phyloP scores from a whole-genome alignment of 2,797 vertebrate genomes.

The Emys orbicularis region DNA sequence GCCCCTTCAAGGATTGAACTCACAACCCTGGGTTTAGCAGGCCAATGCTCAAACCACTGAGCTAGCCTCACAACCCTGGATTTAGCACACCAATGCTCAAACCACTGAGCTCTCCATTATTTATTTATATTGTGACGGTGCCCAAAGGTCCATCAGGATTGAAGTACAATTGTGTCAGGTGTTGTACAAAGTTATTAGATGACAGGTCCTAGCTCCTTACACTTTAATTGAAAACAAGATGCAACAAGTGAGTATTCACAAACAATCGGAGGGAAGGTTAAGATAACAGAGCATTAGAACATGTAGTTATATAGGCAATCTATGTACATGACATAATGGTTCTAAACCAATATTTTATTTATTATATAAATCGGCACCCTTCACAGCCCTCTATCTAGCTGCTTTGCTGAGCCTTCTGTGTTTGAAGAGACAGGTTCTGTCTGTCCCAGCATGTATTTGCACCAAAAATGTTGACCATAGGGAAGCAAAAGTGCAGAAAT shows the following conservation, averaged over 20 bases:
- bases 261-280: too few species aligned
- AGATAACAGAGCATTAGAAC: not conserved
- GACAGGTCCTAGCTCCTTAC: not conserved
- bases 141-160: rapidly evolving
- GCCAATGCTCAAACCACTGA: too few species aligned
- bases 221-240: not conserved
- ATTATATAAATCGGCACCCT: not conserved
- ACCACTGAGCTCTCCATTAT: not conserved
- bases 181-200: not conserved
- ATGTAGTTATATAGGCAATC: too few species aligned
- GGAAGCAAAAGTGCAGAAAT: not conserved
- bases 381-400: too few species aligned
- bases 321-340: not conserved
- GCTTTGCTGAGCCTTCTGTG: not conserved
- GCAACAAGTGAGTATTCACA: too few species aligned
- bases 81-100: too few species aligned
- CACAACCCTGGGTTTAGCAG: too few species aligned
- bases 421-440: not conserved
- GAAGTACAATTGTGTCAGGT: rapidly evolving
- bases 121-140: rapidly evolving
- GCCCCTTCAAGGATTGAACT: too few species aligned
- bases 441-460: not conserved
- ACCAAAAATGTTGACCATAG: not conserved
- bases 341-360: not conserved
- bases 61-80: too few species aligned